A percentile compares a stretch with the other conserved stretches of the same genome.
phyloP scores from a whole-genome alignment of 2,113 vertebrate species.

The Bos javanicus region DNA sequence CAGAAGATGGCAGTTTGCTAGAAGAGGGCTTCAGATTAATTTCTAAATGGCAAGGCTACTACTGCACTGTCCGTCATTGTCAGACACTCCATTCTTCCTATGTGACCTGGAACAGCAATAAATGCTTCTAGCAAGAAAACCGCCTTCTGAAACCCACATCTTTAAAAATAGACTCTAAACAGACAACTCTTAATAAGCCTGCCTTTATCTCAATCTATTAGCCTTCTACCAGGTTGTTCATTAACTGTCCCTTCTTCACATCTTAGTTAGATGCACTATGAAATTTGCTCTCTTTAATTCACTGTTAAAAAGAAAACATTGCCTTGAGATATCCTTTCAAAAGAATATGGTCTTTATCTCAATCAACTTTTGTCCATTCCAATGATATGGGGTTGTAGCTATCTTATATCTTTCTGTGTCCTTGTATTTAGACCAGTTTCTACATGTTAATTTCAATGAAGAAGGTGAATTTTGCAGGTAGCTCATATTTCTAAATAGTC shows the following conservation, averaged over 20 bases:
- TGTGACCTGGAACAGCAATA: conserved; percentile 16
- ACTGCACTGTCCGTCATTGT: conserved; percentile 32
- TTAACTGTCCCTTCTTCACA: background rate
- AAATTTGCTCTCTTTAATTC: background rate
- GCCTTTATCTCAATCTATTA: background rate
- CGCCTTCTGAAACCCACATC: background rate
- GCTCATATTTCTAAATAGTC: background rate
- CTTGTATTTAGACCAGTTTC: background rate
- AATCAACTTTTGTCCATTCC: background rate
- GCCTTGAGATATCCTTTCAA: background rate
- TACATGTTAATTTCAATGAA: background rate
- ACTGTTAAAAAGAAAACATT: background rate
- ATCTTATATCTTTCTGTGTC: background rate
- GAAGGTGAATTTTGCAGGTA: background rate
- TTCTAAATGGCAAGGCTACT: background rate
- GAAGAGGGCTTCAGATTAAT: conserved; percentile 55
- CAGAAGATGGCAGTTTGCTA: conserved; percentile 4
- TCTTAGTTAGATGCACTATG: background rate
- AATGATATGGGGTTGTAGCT: background rate
- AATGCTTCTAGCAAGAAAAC: background rate
- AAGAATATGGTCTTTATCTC: background rate
- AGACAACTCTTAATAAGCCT: background rate
- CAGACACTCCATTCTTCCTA: conserved; percentile 2
- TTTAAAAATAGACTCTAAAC: background rate
- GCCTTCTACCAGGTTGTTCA: background rate